Base-by-base conservation (phyloP, 1,140 invertebrate species). In the Geopemphigus sp. region DNA sequence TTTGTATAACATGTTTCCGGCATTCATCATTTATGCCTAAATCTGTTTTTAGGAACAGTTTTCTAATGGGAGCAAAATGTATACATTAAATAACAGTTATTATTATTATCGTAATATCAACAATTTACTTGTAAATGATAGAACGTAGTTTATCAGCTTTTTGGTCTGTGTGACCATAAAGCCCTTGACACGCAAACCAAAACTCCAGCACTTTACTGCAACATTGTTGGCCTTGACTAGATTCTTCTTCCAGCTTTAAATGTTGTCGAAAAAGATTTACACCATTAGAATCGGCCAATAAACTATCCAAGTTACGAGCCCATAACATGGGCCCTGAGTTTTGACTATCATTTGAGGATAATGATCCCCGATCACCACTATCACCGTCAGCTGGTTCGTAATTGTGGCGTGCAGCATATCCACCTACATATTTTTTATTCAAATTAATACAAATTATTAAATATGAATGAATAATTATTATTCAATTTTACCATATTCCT, bases 131-230 rank as follows among this genome's bases (percentile, higher is more conserved):
- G 87, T 94, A 91, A 84, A 95, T 95, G 81, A 91, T 91, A 83
- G 94, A 91, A 83, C 95, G 88, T 85, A 92, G 90, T 81, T 90
- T 89, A 81, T 94, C 90, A 83, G 89, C 90, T 83, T 90, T 88
- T 10, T 88, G 89, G 85, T 93, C 91, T 81, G 88, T 88, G 83
- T 93, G 90, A 84, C 92, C 91, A 84, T 94, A 94, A 74, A 96
- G 89, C 24, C 95, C 95, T 84, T 95, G 91, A 86, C 94, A 95
- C 54, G 94, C 95, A 86, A 96, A 96, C 90, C 94, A 95, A 86
- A 96, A 96, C 84, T 94, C 91, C 81, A 96, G 89, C 54, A 91
- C 89, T 85, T 93, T 91, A 73, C 91, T 90, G 85, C 93, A 90
- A 85, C 93, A 90, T 82, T 90, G 88, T 47, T 78, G 57, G 4